Evolutionary conservation across 1,140 invertebrate genomes (phyloP), one percentile per base, ranked within the genome.

Genomic region (Drosophila repleta): DNA sequence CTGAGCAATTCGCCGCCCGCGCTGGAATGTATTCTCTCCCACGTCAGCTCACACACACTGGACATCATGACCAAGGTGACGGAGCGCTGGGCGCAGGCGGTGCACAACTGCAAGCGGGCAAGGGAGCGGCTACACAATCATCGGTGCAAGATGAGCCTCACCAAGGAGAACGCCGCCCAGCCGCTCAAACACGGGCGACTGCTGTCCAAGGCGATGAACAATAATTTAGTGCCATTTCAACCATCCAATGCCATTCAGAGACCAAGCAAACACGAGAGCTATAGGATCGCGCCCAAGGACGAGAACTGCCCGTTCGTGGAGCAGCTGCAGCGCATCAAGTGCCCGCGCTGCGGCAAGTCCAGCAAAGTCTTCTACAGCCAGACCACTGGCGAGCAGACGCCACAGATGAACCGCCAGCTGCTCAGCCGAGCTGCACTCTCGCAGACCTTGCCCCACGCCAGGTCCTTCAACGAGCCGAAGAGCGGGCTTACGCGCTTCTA

Each of bases 1-100:
- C 46, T 88, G 18, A 21, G 57, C 29, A 71, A 88, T 5, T 74
- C 60, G 6, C 24, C 71, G 21, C 83, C 79, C 3, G 84, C 84
- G 0, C 17, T 88, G 32, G 76, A 88, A n/a, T 77, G 79, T 37
- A 79, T 88, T 21, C 48, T 88, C 21, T 45, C 37, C 2, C 39
- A 87, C 29, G 53, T 88, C 7, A 61, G 48, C 37, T 65, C 69
- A 15, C 55, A 32, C 21, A 89, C 84, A 41, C 76, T 88, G 65
- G 76, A 89, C 48, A 43, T 46, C 11, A 88, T 88, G 83, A 83
- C 83, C 1, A 56, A 67, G 15, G 83, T 88, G 10, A 69, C 83
- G 17, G 24, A 55, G 21, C 63, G 49, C n/a, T 88, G 83, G 83
- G 57, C 58, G 11, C 68, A 74, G 26, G 66, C 76, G 18, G 48